Base-by-base conservation (phyloP, 2,888 invertebrate genomes). In the Drosophila subsilvestris region DNA sequence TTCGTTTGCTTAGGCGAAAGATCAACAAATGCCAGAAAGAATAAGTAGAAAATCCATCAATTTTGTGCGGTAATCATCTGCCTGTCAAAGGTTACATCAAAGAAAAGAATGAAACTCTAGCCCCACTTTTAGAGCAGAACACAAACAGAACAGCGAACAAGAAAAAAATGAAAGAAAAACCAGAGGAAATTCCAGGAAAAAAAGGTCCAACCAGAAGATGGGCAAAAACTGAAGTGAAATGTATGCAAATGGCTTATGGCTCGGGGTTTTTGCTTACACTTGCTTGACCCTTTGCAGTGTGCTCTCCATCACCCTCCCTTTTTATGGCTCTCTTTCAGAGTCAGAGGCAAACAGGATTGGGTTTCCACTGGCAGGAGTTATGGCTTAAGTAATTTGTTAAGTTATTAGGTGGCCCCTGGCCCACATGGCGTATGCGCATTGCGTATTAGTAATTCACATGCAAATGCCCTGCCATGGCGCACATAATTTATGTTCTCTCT, bases 201-300 rank as follows among this genome's bases (percentile, higher is more conserved):
- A 62, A 62, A 67, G 60, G 68, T 61, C 71, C 72, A 76, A 72
- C 76, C 66, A 59, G 72, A 37, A 25, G 45, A 29, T 44, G 62
- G 37, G 18, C 42, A 58, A 71, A 71, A 57, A 50, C 37, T 44
- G 76, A 79, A 68, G 60, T 54, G 65, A 79, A 87, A 87, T 82
- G 59, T 85, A 83, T 87, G 83, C 82, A 82, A 83, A 83, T 87
- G 77, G 85, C 75, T 87, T 87, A 75, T 79, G 82, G 70, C 71
- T 72, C 56, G 37, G n/a, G 37, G 78, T 57, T 56, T 77, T 87
- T 85, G 79, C 78, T 85, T 87, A 85, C 86, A 87, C 82, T 83
- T 82, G 72, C 75, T 82, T 77, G 75, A 79, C 79, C 79, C 85
- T 54, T 56, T 4, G 47, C 47, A 51, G 18, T n/a, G 55, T 25